A percentile compares a stretch with the other conserved stretches of the same genome.
Conservation (phyloP, 1,140 invertebrate genomes). For the Cydia splendana region DNA sequence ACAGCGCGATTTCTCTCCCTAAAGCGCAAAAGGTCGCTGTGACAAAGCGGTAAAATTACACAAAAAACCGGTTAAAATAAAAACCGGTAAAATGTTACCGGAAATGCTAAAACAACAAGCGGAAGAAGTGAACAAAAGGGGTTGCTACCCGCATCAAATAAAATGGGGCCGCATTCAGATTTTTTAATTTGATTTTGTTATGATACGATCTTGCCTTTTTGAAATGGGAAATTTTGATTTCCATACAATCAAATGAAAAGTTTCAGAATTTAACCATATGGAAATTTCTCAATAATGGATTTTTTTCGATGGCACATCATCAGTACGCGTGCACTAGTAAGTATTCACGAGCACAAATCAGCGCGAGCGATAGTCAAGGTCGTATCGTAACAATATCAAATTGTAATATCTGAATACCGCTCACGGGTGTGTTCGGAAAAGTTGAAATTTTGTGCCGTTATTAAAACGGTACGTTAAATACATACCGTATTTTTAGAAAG, state of each 20-base stretch:
- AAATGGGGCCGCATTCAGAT: neutral
- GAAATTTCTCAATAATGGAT: no score
- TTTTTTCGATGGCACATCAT: no score
- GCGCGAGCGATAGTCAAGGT: no score
- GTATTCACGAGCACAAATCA: no score
- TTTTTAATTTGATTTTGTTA: no score
- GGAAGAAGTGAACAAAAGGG: slow-evolving; percentile 47
- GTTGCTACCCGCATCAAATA: slow-evolving; percentile 48
- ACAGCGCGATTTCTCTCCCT: neutral
- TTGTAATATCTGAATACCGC: no score
- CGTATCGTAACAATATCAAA: no score
- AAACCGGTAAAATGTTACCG: neutral
- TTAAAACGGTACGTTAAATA: neutral
- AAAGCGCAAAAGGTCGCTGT: neutral
- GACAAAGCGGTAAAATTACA: slow-evolving; percentile 35
- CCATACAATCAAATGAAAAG: no score
- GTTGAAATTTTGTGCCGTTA: neutral
- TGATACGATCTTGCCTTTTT: neutral
- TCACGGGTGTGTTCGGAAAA: neutral
- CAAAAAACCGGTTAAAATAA: neutral
- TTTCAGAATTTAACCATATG: no score
- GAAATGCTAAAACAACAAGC: slow-evolving; percentile 33
- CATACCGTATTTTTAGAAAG: neutral
- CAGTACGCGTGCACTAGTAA: no score
- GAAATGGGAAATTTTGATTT: no score